phyloP scores from a whole-genome alignment of 1,140 invertebrate genomes.

The Popillia japonica region DNA sequence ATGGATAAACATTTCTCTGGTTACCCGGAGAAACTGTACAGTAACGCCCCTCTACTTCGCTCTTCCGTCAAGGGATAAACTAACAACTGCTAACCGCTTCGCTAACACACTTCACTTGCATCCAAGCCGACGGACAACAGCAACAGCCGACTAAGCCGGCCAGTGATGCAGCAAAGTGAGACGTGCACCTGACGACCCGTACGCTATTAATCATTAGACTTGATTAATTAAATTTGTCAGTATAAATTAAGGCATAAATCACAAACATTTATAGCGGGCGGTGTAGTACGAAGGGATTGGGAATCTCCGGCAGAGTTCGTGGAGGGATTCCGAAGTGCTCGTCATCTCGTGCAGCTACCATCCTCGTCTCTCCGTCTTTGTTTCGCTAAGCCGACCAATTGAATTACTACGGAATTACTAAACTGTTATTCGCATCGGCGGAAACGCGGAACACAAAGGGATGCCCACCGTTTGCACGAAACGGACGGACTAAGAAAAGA shows the following conservation, averaged over 20 bases:
- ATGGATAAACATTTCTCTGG: background rate
- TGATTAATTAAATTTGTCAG: constrained; percentile 34
- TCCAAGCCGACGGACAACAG: background rate
- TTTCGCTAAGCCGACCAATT: constrained; percentile 13
- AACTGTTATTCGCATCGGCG: constrained; percentile 14
- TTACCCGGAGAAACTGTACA: background rate
- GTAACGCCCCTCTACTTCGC: background rate
- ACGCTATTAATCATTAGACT: constrained; percentile 21
- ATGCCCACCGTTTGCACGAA: background rate
- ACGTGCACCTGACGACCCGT: constrained; percentile 27
- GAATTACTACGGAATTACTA: constrained; percentile 26
- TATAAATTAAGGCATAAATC: constrained; percentile 35
- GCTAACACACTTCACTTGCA: constrained; percentile 34
- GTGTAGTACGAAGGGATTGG: background rate
- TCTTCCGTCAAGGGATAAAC: constrained; percentile 19
- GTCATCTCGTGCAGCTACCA: background rate
- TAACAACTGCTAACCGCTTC: constrained; percentile 28
- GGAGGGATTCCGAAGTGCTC: background rate
- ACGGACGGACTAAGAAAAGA: background rate
- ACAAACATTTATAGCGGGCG: constrained; percentile 1
- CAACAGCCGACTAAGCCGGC: constrained; percentile 8
- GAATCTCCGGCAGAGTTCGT: background rate
- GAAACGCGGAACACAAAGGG: background rate
- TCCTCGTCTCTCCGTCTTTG: background rate
- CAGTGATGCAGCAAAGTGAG: constrained; percentile 29